Evolutionary conservation across 2,888 invertebrate genomes (phyloP).

Genomic region (Macrophya annulata): DNA sequence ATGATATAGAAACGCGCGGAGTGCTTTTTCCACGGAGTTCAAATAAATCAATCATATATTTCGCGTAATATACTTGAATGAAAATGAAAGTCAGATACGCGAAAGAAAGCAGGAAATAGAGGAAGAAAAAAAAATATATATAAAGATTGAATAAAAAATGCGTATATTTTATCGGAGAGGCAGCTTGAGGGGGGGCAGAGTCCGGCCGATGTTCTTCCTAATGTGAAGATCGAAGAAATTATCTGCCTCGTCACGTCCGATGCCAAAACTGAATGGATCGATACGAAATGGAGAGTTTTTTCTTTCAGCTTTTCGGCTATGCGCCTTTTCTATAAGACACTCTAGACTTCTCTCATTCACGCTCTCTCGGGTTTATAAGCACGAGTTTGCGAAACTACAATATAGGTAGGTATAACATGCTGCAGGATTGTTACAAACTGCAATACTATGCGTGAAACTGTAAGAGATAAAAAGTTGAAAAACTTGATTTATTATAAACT

Average conservation of each 20-base stretch:
- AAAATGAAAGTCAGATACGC: neutral
- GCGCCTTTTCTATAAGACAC: neutral
- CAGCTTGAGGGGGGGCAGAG: neutral
- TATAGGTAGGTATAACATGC: no score
- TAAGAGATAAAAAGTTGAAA: no score
- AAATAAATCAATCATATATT: neutral
- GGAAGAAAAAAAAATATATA: neutral
- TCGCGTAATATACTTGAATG: neutral
- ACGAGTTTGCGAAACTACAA: neutral
- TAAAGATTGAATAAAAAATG: neutral
- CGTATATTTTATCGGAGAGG: neutral
- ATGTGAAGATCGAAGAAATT: conserved; percentile 51
- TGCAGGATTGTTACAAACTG: neutral
- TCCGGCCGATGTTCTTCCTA: neutral
- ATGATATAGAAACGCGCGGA: neutral
- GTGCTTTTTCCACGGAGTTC: neutral
- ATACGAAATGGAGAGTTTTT: conserved; percentile 39
- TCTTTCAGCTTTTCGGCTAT: conserved; percentile 17
- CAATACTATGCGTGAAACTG: neutral
- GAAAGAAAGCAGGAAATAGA: neutral
- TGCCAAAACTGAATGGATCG: conserved; percentile 50
- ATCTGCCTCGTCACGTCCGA: conserved; percentile 45
- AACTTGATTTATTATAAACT: no score
- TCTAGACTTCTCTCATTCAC: neutral
- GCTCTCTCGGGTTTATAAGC: neutral